Conservation (phyloP, 2,113 vertebrate genomes). For the Cnemophilus loriae region DNA sequence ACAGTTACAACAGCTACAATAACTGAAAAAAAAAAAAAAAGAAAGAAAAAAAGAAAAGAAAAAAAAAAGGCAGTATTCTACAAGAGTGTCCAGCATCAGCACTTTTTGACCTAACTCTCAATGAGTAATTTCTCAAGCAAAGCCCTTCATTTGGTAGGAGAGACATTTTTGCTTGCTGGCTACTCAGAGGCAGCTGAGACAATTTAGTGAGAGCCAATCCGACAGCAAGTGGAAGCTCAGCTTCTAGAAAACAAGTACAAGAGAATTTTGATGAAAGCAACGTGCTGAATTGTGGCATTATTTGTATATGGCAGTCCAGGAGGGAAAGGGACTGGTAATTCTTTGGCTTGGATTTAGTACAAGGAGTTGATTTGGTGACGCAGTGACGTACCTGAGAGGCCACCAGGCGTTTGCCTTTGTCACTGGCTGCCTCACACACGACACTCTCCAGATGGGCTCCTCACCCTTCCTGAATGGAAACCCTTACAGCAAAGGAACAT, state of each 20-base stretch:
- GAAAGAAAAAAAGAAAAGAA: not conserved
- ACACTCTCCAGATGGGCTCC: not conserved
- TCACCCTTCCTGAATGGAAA: not conserved
- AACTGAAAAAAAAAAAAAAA: not conserved
- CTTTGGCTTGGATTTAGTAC: not conserved
- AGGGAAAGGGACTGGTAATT: not conserved
- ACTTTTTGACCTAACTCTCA: not conserved
- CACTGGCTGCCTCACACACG: not conserved
- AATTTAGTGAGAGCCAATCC: not conserved
- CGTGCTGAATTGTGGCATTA: not conserved
- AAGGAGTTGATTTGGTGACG: not conserved
- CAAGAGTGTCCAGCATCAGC: not conserved
- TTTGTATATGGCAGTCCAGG: not conserved
- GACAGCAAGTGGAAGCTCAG: not conserved
- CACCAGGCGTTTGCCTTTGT: not conserved
- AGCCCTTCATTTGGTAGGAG: not conserved
- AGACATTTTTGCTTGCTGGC: not conserved
- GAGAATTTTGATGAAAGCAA: not conserved
- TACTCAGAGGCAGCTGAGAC: not conserved
- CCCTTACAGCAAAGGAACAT: not conserved
- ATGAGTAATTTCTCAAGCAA: not conserved
- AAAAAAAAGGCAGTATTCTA: not conserved
- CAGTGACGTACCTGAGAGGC: not conserved
- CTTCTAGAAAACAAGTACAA: not conserved
- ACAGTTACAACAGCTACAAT: slow-evolving; percentile 16